Conservation (phyloP, 1,140 invertebrate genomes). For the Bradysia coprophila region DNA sequence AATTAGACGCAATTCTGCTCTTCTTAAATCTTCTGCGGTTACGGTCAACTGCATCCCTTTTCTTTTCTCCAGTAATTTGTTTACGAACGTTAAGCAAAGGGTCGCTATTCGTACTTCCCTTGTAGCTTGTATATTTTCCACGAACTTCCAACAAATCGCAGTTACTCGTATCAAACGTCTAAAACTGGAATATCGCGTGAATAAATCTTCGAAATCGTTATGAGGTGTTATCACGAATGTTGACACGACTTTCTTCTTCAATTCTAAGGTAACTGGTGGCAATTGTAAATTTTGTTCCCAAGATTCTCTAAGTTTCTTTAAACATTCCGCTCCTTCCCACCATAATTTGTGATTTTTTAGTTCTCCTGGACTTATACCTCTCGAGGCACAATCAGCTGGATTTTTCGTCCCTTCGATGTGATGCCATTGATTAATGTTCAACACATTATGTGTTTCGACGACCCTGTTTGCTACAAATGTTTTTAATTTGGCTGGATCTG, state of each 20-base stretch:
- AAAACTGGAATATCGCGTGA: background rate
- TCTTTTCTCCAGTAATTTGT: no score
- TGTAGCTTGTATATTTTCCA: no score
- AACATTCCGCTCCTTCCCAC: constrained; percentile 1
- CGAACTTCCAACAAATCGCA: no score
- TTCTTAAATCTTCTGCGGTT: no score
- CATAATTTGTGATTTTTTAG: constrained; percentile 4
- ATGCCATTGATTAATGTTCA: constrained; percentile 7
- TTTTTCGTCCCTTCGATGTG: constrained; percentile 5
- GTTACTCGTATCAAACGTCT: background rate
- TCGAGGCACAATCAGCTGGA: constrained; percentile 2
- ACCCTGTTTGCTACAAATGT: constrained; percentile 19
- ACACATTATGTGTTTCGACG: constrained; percentile 11
- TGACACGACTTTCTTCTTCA: constrained; percentile 9
- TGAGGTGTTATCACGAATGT: background rate
- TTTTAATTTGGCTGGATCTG: constrained; percentile 10
- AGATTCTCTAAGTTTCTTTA: background rate
- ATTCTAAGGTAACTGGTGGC: background rate
- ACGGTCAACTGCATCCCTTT: no score
- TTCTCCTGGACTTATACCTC: constrained; percentile 2
- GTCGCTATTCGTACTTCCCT: no score
- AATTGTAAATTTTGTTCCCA: background rate
- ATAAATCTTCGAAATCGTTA: background rate
- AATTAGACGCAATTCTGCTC: no score
- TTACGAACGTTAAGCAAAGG: no score